These are phyloP conservation scores for Pollenia amentaria DNA, from an alignment of 2,888 invertebrate species.

Conservation along the genomic window DNA sequence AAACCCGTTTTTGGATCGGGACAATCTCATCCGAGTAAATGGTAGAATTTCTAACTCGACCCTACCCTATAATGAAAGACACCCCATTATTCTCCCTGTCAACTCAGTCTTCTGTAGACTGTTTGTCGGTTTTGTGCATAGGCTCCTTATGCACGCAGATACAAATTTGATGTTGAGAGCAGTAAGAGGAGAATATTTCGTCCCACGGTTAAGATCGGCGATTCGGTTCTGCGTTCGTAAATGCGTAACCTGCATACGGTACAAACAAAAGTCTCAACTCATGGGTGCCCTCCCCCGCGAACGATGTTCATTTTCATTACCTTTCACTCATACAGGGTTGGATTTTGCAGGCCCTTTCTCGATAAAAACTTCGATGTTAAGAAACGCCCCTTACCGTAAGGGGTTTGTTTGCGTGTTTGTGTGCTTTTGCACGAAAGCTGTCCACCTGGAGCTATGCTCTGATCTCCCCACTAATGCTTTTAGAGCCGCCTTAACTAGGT, in stretches of 20 bases:
- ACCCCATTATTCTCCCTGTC: conserved; percentile 52
- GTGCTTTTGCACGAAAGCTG: conserved; percentile 39
- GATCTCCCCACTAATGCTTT: conserved; percentile 53
- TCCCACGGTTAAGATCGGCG: conserved; percentile 31
- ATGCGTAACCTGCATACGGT: conserved; percentile 45
- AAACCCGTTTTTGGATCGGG: conserved; percentile 47
- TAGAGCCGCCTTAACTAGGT: conserved; percentile 55
- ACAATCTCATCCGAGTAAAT: conserved; percentile 35
- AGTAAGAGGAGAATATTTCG: conserved; percentile 45
- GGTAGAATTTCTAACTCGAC: conserved; percentile 46
- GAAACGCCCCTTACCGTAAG: conserved; percentile 45
- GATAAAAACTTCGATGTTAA: conserved; percentile 42
- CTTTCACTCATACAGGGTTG: conserved; percentile 44
- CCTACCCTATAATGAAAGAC: conserved; percentile 24
- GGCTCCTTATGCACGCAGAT: conserved; percentile 58
- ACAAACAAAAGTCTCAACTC: conserved; percentile 54
- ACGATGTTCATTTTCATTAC: not conserved
- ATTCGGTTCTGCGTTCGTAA: conserved; percentile 47
- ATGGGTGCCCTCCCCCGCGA: conserved; percentile 58
- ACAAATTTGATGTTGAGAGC: conserved; percentile 46
- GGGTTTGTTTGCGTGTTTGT: conserved; percentile 58
- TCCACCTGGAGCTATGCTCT: conserved; percentile 55
- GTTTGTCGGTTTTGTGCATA: conserved; percentile 39
- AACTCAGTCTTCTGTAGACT: conserved; percentile 35
- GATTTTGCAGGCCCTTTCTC: conserved; percentile 68